Evolutionary conservation across 1,140 invertebrate genomes (phyloP), one percentile per base, ranked within the genome.

Genomic region (Potamilus streckersoni): DNA sequence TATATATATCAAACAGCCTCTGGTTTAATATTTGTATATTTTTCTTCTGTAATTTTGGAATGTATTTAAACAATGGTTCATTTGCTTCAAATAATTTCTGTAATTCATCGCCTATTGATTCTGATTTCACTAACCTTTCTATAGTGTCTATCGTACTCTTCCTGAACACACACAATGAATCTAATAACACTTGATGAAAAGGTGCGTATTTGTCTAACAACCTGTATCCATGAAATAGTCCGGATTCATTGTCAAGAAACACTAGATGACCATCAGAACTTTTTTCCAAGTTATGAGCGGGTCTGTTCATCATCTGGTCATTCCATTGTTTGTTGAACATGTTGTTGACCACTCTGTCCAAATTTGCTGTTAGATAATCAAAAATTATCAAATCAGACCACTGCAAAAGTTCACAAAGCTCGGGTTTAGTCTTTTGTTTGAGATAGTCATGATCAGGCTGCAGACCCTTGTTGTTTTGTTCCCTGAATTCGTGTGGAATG

Each of bases 301-400:
- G 95, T 27, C 94, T 94, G 78, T 94, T 93, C 95, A 97, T 96
- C 87, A 96, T 96, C 80, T 94, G 93, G 14, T 93, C 92, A 90
- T 97, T 96, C 95, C 95, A 97, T 89, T 96, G 95, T 83, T 93
- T 93, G 89, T 97, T 97, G 88, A 95, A 96, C 83, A 96, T 89
- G 90, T 96, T 96, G 89, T 96, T 96, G 17, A 96, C 95, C 80
- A 96, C 93, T 64, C 95, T 92, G 90, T 97, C 95, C 83, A 96
- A 90, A 91, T 97, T 97, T 59, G 94, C 95, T 6, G 95, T 96
- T 77, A 96, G 89, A 90, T 97, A 97, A 90, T 97, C 95, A 88
- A 96, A 96, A 59, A 96, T 91, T 64, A 97, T 94, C 76, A 97
- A 90, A 90, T 96, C 95, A 16, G 95, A 95, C 95, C 95, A 97